Evolutionary conservation across 2,797 vertebrate species (phyloP).

Genomic region (Antrozous pallidus): DNA sequence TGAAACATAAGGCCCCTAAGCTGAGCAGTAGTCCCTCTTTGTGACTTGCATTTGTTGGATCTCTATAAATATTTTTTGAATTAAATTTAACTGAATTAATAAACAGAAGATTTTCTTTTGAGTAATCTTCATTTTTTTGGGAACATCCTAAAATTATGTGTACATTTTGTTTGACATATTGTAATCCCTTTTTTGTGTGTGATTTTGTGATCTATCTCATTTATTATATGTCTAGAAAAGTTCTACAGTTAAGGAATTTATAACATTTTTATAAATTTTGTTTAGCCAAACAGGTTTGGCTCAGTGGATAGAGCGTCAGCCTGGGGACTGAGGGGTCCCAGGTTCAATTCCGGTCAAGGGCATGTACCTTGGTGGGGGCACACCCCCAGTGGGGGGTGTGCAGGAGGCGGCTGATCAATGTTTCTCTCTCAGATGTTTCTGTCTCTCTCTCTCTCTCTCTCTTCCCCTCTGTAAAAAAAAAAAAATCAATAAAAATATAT

Average conservation of each 20-base stretch:
- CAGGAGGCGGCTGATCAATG: too few relatives aligned
- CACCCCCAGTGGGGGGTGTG: too few relatives aligned
- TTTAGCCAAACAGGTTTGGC: too few relatives aligned
- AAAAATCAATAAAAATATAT: too few relatives aligned
- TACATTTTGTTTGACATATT: neutral
- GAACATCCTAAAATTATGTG: neutral
- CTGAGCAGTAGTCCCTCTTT: neutral
- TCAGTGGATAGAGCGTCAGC: too few relatives aligned
- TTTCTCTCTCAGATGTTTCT: too few relatives aligned
- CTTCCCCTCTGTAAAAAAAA: too few relatives aligned
- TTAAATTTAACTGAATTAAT: constrained; percentile 19
- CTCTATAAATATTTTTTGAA: neutral
- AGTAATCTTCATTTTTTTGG: neutral
- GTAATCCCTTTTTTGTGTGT: neutral
- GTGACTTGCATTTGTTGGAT: neutral
- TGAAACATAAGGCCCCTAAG: neutral
- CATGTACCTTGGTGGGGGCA: too few relatives aligned
- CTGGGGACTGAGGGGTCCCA: too few relatives aligned
- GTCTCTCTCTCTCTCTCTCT: too few relatives aligned
- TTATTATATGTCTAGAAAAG: neutral
- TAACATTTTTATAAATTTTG: neutral
- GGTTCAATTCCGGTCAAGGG: too few relatives aligned
- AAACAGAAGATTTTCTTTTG: neutral
- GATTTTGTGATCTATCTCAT: neutral
- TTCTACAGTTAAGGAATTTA: neutral